Percentiles rank a stretch among this genome's conserved stretches.
phyloP scores from a whole-genome alignment of 2,797 vertebrate genomes.

The Craterocephalus amniculus region DNA sequence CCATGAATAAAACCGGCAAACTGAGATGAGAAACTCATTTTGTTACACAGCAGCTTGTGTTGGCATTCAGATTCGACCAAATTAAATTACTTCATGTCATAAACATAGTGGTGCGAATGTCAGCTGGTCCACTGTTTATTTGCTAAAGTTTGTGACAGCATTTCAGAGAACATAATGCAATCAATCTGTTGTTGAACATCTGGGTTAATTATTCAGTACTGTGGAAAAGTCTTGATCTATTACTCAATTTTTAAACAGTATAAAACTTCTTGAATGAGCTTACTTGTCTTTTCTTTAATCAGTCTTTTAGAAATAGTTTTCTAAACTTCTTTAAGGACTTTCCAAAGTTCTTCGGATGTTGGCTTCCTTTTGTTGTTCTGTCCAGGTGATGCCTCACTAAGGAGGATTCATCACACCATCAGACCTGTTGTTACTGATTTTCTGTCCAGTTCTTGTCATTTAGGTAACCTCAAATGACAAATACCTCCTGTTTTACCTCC shows the following conservation, averaged over 20 bases:
- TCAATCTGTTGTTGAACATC: background rate
- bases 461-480: no score
- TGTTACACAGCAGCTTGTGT: background rate
- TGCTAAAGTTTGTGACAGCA: no score
- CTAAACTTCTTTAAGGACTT: background rate
- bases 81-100: background rate
- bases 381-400: no score
- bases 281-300: background rate
- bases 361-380: no score
- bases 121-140: background rate
- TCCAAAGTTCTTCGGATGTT: no score
- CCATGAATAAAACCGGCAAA: background rate
- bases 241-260: no score
- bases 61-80: background rate
- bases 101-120: background rate
- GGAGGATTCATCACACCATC: background rate
- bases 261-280: background rate
- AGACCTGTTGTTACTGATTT: background rate
- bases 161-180: background rate
- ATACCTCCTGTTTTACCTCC: no score
- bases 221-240: background rate
- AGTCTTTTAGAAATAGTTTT: slow-evolving; percentile 1
- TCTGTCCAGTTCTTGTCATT: background rate
- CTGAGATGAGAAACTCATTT: background rate
- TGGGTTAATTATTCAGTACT: background rate